Conservation (phyloP, 2,797 vertebrate genomes). For the Nothura maculosa region DNA sequence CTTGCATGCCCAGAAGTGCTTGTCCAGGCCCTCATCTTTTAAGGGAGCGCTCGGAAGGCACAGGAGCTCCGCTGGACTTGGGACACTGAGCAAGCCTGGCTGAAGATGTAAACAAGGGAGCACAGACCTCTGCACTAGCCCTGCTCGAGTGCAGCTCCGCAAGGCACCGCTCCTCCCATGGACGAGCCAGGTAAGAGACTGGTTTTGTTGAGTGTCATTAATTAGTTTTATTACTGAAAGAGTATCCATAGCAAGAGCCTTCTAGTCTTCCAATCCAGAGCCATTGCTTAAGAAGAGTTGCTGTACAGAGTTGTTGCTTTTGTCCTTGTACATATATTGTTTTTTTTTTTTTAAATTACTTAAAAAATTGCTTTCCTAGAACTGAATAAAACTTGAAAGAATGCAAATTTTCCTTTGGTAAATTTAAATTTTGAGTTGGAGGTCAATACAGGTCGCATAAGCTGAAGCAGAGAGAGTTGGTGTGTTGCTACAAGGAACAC, state of each 20-base stretch:
- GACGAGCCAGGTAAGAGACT: neutral
- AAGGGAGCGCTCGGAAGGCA: neutral
- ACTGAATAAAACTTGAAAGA: neutral
- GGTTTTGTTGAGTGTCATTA: neutral
- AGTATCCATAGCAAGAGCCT: neutral
- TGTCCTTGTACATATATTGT: neutral
- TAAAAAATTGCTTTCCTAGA: neutral
- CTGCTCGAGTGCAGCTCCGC: neutral
- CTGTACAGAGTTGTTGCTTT: neutral
- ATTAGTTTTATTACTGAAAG: neutral
- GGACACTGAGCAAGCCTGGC: accelerated
- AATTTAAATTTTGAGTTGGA: neutral
- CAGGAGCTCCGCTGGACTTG: neutral
- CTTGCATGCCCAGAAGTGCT: neutral
- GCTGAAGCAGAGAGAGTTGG: neutral
- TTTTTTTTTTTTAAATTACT: neutral
- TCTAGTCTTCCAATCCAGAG: neutral
- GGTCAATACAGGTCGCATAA: neutral
- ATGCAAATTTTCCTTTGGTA: neutral
- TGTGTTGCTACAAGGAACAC: neutral
- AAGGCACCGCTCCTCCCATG: neutral
- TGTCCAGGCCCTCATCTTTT: accelerated
- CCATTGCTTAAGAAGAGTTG: neutral
- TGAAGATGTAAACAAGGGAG: neutral
- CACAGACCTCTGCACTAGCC: neutral